Conservation (phyloP, 2,888 invertebrate species). For the Synergus umbraculus region DNA sequence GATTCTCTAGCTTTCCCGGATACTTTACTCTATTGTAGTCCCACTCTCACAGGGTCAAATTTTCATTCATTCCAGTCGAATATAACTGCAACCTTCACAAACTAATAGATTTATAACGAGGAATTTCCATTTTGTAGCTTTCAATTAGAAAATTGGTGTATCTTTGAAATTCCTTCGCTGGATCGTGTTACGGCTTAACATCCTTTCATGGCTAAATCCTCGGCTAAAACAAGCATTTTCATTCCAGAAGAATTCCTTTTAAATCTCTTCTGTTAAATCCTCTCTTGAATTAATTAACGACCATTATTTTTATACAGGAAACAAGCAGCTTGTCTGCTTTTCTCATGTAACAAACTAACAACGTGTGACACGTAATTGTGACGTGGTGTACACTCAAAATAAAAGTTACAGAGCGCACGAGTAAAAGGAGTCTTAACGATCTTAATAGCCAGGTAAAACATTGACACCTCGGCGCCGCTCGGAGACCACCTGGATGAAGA, state of each 20-base stretch:
- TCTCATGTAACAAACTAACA: slow-evolving; percentile 14
- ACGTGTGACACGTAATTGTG: slow-evolving; percentile 23
- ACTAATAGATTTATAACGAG: slow-evolving; percentile 1
- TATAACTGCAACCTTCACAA: slow-evolving; percentile 27
- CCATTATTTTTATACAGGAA: not conserved
- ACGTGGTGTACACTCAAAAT: slow-evolving; percentile 20
- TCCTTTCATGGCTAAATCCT: not conserved
- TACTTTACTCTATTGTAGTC: slow-evolving; percentile 36
- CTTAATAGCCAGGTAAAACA: slow-evolving; percentile 74
- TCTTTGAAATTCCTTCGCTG: not conserved
- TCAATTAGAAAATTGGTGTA: slow-evolving; percentile 9
- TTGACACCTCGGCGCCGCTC: slow-evolving; percentile 68
- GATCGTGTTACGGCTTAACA: not conserved
- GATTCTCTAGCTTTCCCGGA: slow-evolving; percentile 36
- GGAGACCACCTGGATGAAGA: slow-evolving; percentile 62
- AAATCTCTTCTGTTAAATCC: too few species aligned
- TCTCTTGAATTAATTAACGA: not conserved
- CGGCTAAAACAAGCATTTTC: too few species aligned
- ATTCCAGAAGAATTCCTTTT: too few species aligned
- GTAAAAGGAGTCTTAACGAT: slow-evolving; percentile 48
- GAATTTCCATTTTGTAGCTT: slow-evolving; percentile 17
- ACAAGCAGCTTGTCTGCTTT: not conserved
- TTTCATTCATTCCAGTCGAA: slow-evolving; percentile 36
- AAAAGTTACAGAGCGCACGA: slow-evolving; percentile 37
- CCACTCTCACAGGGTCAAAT: slow-evolving; percentile 33